Evolutionary conservation across 2,888 invertebrate species (phyloP).

Genomic region (Acrobasis consociella): DNA sequence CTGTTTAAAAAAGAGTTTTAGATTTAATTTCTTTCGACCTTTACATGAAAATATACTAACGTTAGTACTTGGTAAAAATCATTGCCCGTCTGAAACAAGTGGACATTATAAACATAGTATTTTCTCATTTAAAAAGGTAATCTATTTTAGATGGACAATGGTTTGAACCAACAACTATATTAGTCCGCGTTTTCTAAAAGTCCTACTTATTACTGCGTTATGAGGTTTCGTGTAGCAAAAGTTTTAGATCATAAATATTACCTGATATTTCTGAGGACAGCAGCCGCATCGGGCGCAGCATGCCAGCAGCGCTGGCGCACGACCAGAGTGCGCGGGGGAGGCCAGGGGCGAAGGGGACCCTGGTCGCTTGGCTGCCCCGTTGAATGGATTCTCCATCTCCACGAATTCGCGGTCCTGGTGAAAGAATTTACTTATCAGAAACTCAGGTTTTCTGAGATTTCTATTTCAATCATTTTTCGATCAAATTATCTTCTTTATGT

Average conservation of each 20-base stretch:
- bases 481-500: no score
- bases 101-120: no score
- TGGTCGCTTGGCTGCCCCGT: constrained; percentile 96
- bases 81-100: no score
- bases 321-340: constrained; percentile 93
- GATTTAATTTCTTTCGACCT: no score
- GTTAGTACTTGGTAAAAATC: no score
- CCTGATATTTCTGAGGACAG: constrained; percentile 94
- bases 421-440: not conserved
- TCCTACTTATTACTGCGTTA: not conserved
- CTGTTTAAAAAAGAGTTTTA: no score
- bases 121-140: no score
- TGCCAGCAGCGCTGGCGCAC: constrained; percentile 88
- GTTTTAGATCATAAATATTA: not conserved
- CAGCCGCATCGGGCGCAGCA: constrained; percentile 94
- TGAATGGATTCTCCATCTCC: constrained; percentile 96
- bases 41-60: no score
- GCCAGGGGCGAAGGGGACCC: constrained; percentile 94
- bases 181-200: no score
- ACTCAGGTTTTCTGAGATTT: not conserved
- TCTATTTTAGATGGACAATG: no score
- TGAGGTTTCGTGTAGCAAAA: not conserved
- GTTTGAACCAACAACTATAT: no score
- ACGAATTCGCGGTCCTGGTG: constrained; percentile 97
- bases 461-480: no score